Evolutionary conservation across 2,113 vertebrate genomes (phyloP).

Genomic region (Formicarius rufipectus): DNA sequence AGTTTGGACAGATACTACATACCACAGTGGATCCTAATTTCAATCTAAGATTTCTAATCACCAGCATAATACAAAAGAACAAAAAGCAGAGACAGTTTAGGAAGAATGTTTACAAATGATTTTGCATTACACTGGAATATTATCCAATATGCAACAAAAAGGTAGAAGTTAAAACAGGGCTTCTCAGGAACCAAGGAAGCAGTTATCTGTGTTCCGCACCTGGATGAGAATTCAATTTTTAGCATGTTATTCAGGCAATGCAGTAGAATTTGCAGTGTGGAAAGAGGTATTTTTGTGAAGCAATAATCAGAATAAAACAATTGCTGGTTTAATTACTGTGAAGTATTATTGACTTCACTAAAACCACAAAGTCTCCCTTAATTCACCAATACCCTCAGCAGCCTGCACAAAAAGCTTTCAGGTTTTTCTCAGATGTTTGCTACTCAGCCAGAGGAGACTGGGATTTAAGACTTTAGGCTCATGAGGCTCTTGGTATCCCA

Average conservation of each 20-base stretch:
- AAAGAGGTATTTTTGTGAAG: background rate
- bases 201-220: background rate
- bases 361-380: background rate
- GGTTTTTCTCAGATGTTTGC: background rate
- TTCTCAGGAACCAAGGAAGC: background rate
- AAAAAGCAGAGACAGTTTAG: background rate
- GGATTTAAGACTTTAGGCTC: background rate
- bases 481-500: background rate
- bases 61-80: background rate
- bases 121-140: background rate
- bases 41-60: background rate
- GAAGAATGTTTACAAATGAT: background rate
- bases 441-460: background rate
- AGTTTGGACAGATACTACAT: background rate
- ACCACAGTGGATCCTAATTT: background rate
- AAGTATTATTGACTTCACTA: background rate
- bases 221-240: background rate
- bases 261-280: background rate
- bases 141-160: background rate
- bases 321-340: background rate
- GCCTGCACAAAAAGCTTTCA: background rate
- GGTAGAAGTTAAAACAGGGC: background rate
- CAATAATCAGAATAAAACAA: background rate
- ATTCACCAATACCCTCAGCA: background rate
- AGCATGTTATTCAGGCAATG: background rate